phyloP scores from a whole-genome alignment of 64 coral and sea anemone species.

The Porites lutea region DNA sequence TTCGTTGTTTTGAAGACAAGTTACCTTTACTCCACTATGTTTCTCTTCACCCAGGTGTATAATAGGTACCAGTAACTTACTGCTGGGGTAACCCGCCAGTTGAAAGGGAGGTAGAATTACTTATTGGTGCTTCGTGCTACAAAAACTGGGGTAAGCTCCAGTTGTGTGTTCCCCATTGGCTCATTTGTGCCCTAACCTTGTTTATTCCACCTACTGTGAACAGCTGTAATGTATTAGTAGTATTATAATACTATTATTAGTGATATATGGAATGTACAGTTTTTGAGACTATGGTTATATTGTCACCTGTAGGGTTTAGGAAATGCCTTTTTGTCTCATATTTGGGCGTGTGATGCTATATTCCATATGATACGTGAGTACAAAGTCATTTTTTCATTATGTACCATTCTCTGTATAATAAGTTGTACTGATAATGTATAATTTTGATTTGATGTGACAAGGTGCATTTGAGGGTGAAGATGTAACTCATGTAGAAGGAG shows the following conservation, averaged over 20 bases:
- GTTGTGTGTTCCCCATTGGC: too few species aligned
- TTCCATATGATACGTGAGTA: conserved; percentile 99
- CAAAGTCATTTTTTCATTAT: background rate
- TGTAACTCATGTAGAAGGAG: conserved; percentile 97
- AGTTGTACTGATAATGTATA: background rate
- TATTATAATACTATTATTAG: background rate
- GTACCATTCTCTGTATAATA: background rate
- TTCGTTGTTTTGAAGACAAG: too few species aligned
- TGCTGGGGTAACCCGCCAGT: too few species aligned
- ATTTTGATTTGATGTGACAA: background rate
- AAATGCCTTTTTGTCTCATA: conserved; percentile 98
- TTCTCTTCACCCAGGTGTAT: too few species aligned
- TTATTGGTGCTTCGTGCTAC: too few species aligned
- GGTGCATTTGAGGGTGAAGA: conserved; percentile 97
- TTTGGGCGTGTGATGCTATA: conserved; percentile 97
- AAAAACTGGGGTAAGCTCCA: too few species aligned
- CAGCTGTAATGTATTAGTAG: too few species aligned
- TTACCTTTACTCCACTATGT: too few species aligned
- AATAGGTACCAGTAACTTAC: too few species aligned
- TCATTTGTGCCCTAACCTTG: too few species aligned
- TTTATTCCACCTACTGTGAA: too few species aligned
- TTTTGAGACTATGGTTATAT: background rate
- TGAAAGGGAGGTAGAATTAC: too few species aligned
- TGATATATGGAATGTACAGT: background rate
- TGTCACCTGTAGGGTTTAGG: conserved; percentile 85